Base-by-base conservation (phyloP, 2,797 vertebrate species). In the Coranthus polyacanthus region DNA sequence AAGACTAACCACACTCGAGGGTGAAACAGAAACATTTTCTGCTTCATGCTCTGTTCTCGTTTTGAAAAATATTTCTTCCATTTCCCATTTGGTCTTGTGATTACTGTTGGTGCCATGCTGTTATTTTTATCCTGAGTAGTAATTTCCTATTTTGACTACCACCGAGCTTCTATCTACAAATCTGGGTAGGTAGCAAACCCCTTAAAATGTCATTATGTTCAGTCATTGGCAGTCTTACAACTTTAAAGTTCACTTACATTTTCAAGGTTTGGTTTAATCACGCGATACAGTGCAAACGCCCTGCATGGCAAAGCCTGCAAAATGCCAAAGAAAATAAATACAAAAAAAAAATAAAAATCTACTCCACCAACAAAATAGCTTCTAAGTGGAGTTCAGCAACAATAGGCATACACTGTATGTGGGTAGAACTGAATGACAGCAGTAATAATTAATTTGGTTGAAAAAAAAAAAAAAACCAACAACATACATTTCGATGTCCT, bases 401-500 rank as follows among this genome's bases (percentile, higher is more conserved):
- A 46, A 38, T 15, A 32, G 21, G 17, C 12, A 32, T 8, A 20
- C 10, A 26, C 38, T 26, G 24, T 26, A 60, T 22, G 58, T 26
- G 11, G 15, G 47, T 11, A 61, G 36, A 20, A 24, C 8, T 24
- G 44, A 52, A 50, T 20, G 4, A 62, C 52, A 58, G 44, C 43
- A 22, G 17, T 26, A 56, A 60, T 17, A 12, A 75, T 60, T 68
- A 2, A 68, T 71, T 53, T 56, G 22, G 21, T 41, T 55, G 59
- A 44, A 55, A 0, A 39, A 49, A 45, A 17, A 36, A n/a, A n/a
- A n/a, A n/a, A n/a, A n/a, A 38, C 3, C 15, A 12, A 38, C 24
- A 32, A 29, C 58, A 41, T 45, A 57, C 26, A 56, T 38, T 34
- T 49, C 47, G n/a, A 57, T 70, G 69, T 62, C 17, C 43, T 59